A percentile compares a stretch with the other conserved stretches of the same genome.
Conservation (phyloP, 2,113 vertebrate genomes). For the Corythoichthys haematopterus region DNA sequence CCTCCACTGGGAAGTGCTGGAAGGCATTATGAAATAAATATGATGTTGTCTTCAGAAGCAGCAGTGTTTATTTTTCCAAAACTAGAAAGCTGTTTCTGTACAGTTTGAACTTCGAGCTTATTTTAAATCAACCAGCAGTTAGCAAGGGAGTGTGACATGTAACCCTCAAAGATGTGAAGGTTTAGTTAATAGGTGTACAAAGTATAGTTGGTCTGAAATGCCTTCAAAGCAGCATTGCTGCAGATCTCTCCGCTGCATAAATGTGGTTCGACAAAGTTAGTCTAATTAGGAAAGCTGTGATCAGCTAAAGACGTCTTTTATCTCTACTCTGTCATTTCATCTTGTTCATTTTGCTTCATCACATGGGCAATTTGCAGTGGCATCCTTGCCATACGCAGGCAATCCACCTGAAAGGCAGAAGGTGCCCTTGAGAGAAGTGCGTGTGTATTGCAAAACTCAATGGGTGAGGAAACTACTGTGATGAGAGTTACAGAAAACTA, state of each 20-base stretch:
- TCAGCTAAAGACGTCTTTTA: conserved; percentile 43
- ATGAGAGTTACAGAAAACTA: conserved; percentile 56
- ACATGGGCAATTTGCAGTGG: conserved; percentile 12
- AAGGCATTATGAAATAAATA: conserved; percentile 46
- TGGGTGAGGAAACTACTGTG: conserved; percentile 43
- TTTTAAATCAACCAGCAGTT: background rate
- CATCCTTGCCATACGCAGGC: background rate
- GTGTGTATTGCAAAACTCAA: conserved; percentile 28
- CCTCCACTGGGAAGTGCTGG: background rate
- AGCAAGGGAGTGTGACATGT: background rate
- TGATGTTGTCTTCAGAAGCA: conserved; percentile 41
- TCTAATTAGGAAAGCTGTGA: conserved; percentile 70
- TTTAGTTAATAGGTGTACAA: background rate
- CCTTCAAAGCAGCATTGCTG: conserved; percentile 68
- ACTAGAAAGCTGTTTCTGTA: conserved; percentile 30
- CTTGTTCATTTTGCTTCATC: conserved; percentile 38
- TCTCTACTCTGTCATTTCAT: conserved; percentile 5
- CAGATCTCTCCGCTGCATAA: conserved; percentile 59
- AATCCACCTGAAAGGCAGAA: conserved; percentile 20
- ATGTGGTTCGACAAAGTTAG: conserved; percentile 59
- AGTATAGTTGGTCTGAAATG: conserved; percentile 44
- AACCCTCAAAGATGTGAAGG: conserved; percentile 1
- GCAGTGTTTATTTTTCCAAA: conserved; percentile 35
- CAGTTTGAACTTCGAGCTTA: background rate
- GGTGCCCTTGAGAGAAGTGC: conserved; percentile 64